A percentile compares a stretch with the other conserved stretches of the same genome.
These are phyloP conservation scores for Grantiella picta DNA, from an alignment of 2,113 vertebrate genomes.

Conservation along the genomic window DNA sequence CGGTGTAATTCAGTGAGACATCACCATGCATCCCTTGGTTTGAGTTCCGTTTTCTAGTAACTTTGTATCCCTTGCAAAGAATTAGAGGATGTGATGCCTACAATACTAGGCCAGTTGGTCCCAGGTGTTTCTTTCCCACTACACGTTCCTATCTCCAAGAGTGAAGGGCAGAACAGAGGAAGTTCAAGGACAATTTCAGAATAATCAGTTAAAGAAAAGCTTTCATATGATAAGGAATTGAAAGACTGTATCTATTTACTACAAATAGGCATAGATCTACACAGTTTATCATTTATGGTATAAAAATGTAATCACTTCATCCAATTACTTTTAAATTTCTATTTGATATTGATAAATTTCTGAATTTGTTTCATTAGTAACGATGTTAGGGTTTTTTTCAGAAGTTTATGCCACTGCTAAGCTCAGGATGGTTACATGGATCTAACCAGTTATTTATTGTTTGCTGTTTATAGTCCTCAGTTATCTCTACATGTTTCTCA, in stretches of 20 bases:
- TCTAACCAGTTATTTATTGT: background rate
- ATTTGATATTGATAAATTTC: background rate
- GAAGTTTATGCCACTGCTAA: background rate
- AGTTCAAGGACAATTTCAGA: background rate
- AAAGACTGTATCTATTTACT: background rate
- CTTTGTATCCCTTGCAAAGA: background rate
- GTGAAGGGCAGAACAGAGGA: background rate
- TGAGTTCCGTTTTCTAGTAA: background rate
- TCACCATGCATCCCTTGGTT: background rate
- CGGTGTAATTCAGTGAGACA: background rate
- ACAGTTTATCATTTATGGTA: background rate
- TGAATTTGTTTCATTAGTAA: background rate
- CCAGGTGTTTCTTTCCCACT: background rate
- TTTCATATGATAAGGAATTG: background rate
- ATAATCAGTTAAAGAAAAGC: background rate
- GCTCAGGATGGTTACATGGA: background rate
- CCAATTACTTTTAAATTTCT: background rate
- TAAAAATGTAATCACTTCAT: background rate
- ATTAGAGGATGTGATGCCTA: background rate
- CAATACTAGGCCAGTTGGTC: background rate
- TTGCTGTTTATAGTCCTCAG: background rate
- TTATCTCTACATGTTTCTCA: background rate
- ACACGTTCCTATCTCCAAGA: background rate
- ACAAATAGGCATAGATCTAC: background rate
- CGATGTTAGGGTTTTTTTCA: background rate